Base-by-base conservation (phyloP, 2,888 invertebrate genomes). In the Lamproptera curius region DNA sequence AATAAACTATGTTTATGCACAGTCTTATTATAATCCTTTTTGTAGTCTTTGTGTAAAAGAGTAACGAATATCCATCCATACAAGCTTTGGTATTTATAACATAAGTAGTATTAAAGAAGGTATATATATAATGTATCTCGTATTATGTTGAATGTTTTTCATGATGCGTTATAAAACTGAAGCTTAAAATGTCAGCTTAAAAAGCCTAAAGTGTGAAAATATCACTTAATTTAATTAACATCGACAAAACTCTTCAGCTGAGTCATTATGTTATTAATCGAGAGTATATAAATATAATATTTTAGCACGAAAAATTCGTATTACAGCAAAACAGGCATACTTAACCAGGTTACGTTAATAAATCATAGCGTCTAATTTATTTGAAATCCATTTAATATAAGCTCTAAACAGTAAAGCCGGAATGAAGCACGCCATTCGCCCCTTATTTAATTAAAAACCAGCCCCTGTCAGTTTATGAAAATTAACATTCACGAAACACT, bases 381-480 rank as follows among this genome's bases (percentile, higher is more conserved):
- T 23, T 40, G 16, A 6, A 34, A 10, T 39, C 4, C 6, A 17
- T 28, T 16, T 8, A 17, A 15, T 41, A 15, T 16, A 15, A 20
- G 6, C 20, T 11, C 20, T 5, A 14, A 39, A 38, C 2, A 20
- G 6, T 26, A 26, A 26, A 28, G 16, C 28, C 28, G 28, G 11
- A 47, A 33, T 37, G 28, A 33, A 20, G 38, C 37, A 38, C 16
- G 28, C 31, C 37, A n/a, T 16, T 31, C 37, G 37, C 42, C 46
- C 42, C 37, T 16, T 41, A 41, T 47, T 37, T 42, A 47, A 42
- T 42, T 47, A 47, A 47, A 31, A 47, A 31, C 38, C 38, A 42
- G 42, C 47, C 20, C 20, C 4, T 20, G 3, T 20, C 35, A 46
- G 14, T 46, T 28, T 9, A 42, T 13, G 33, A 42, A 38, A 47